These are phyloP conservation scores for Trididemnum clinides DNA, from an alignment of 23 tunicate species.

Conservation along the genomic window DNA sequence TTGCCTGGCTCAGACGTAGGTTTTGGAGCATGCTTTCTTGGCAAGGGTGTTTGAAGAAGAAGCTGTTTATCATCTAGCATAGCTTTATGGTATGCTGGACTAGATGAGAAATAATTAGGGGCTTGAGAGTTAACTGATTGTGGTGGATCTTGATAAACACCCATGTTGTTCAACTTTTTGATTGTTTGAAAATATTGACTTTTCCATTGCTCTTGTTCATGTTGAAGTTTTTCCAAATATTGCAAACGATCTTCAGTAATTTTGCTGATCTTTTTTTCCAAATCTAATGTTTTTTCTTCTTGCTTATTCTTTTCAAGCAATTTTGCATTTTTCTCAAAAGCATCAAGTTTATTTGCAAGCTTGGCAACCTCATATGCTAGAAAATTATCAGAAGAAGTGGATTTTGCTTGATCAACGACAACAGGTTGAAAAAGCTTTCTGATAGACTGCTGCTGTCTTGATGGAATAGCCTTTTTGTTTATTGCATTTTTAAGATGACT, in stretches of 20 bases:
- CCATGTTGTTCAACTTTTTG: background rate
- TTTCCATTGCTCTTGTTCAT: constrained; percentile 44
- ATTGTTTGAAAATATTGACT: constrained; percentile 27
- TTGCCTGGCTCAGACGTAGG: background rate
- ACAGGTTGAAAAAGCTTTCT: background rate
- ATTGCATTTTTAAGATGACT: background rate
- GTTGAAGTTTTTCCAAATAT: constrained; percentile 36
- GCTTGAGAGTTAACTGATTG: background rate
- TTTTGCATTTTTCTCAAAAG: constrained; percentile 28
- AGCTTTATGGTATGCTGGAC: background rate
- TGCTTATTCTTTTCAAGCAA: background rate
- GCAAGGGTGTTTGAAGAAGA: constrained; percentile 19
- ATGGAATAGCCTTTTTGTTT: background rate
- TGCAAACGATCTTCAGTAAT: constrained; percentile 32
- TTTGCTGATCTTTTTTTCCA: constrained; percentile 20
- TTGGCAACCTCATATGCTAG: constrained; percentile 18
- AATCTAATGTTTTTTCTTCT: constrained; percentile 25
- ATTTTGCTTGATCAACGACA: too few species aligned
- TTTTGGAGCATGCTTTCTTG: constrained; percentile 4
- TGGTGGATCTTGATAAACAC: background rate
- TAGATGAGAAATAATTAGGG: background rate
- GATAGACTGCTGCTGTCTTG: background rate
- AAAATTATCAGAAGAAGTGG: background rate
- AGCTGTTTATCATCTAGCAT: background rate
- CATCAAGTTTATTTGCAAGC: constrained; percentile 14